phyloP scores from a whole-genome alignment of 2,888 invertebrate genomes.

The Tinea pellionella region DNA sequence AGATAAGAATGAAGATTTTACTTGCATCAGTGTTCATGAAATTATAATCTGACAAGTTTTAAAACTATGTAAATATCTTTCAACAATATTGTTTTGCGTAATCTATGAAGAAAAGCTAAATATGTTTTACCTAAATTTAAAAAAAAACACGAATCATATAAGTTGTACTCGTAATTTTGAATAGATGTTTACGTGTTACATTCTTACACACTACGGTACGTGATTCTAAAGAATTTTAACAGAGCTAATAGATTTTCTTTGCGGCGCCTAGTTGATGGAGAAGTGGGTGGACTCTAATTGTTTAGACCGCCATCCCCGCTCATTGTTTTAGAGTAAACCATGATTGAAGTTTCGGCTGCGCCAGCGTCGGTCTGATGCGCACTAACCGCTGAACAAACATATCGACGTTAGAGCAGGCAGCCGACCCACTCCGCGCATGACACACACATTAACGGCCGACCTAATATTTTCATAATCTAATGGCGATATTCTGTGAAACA shows the following conservation, averaged over 20 bases:
- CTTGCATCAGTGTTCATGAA: conserved; percentile 56
- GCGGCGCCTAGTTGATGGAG: conserved; percentile 49
- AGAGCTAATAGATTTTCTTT: conserved; percentile 18
- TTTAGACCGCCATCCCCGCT: conserved; percentile 60
- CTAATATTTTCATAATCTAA: conserved; percentile 71
- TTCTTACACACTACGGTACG: background rate
- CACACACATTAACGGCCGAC: conserved; percentile 66
- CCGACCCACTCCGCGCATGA: conserved; percentile 52
- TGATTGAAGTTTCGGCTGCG: conserved; percentile 62
- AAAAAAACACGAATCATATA: background rate
- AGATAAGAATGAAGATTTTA: conserved; percentile 51
- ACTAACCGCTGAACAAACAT: conserved; percentile 61
- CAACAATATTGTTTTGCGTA: conserved; percentile 6
- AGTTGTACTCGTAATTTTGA: background rate
- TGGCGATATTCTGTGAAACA: conserved; percentile 69
- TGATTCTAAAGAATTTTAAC: background rate
- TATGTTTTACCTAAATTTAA: background rate
- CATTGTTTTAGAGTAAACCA: conserved; percentile 67
- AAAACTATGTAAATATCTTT: conserved; percentile 28
- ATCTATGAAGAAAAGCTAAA: background rate
- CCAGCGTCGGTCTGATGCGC: conserved; percentile 44
- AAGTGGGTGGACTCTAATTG: conserved; percentile 65
- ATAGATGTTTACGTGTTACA: background rate
- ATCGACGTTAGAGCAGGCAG: conserved; percentile 38
- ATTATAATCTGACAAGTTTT: conserved; percentile 52